Evolutionary conservation across 2,113 vertebrate genomes (phyloP), one percentile per base, ranked within the genome.

Genomic region (Entomyzon cyanotis): DNA sequence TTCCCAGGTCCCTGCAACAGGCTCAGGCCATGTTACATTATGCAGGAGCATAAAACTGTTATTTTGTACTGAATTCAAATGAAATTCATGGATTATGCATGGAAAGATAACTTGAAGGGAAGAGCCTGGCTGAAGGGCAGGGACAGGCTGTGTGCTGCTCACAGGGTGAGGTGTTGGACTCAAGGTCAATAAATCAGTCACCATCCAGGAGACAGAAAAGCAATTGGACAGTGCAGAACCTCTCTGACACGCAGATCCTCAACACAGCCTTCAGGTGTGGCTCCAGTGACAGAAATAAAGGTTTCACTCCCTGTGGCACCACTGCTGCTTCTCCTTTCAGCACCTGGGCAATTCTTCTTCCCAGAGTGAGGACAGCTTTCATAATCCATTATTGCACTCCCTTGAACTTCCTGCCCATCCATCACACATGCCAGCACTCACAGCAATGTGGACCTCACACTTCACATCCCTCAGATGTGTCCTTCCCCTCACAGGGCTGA

Each of bases 171-270:
- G 62, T 53, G 59, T 33, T 47, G 50, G 47, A 13, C 44, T 67
- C 92, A 60, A 86, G 85, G 88, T 93, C 92, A 93, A 83, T 50
- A 46, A 87, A 91, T 94, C 83, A 84, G 84, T 93, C 71, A 56
- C 28, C 64, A 37, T 37, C 37, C 44, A 16, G 73, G 82, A 80
- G 88, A 70, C 76, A 84, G 88, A 28, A 50, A 55, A 84, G 52
- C 52, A 94, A 81, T 14, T 56, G 60, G 69, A 39, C 71, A 41
- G 35, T 0, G 3, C 37, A 59, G 78, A 74, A 44, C 22, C 30
- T 81, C 47, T 74, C 52, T 94, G 93, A 71, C 33, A 11, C 2
- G 9, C 22, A 52, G 84, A 79, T 78, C 84, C 85, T 52, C 55
- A 90, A 42, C 75, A 10, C 9, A 11, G 78, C 27, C 41, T 46